Evolutionary conservation across 2,888 invertebrate species (phyloP), one percentile per base, ranked within the genome.

Genomic region (Rambutsinella grinnellia): DNA sequence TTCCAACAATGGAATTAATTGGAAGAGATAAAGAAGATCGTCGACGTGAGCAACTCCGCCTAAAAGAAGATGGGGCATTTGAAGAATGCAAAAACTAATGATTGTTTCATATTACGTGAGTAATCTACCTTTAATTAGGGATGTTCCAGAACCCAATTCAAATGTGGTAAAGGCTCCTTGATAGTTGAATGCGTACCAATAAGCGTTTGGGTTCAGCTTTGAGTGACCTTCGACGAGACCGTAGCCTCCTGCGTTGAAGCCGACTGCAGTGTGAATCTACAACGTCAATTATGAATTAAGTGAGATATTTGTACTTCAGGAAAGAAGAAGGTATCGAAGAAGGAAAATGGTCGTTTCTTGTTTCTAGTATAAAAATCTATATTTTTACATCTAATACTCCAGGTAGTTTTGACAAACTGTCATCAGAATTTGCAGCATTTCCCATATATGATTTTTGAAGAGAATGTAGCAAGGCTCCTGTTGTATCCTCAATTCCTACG

Each of bases 141-240:
- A 10, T 23, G 27, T 49, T 28, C 74, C 68, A 46, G 17, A 28
- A 8, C 51, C 53, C 10, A 81, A 27, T 13, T 72, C 77, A 49
- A 61, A 79, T 1, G 74, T 79, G 1, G 80, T 76, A 58, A 70
- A 77, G n/a, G 74, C 44, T 6, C 80, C 80, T 26, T 47, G 60
- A 27, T 79, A 78, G 27, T 81, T 79, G 26, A 81, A 81, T 8
- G 79, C 71, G 51, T 79, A 81, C n/a, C 79, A 81, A 36, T 58
- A 81, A 0, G 80, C 76, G 10, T 79, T 79, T 8, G 69, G 68
- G 36, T 81, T 79, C 13, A 81, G 24, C 44, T 68, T 74, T 13
- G 79, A 28, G 61, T 81, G 80, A 8, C 10, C 53, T 65, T 81
- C 79, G 0, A 81, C 80, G 27, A 81, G 46, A 10, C 60, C 60